Base-by-base conservation (phyloP, 1,140 invertebrate species). In the Arctopsyche grandis region DNA sequence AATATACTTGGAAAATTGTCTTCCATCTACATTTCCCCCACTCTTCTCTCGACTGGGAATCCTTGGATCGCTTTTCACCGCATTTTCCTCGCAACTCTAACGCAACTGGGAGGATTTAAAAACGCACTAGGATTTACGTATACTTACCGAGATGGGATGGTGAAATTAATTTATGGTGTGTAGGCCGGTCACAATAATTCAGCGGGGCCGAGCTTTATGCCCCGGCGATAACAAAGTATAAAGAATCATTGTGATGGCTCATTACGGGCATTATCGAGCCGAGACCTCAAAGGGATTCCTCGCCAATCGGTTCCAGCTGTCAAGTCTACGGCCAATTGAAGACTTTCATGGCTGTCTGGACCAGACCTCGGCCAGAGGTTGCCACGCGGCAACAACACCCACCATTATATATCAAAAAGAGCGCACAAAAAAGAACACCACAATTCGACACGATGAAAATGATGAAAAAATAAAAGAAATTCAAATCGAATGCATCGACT, bases 291-390 rank as follows among this genome's bases (percentile, higher is more conserved):
- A 79, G 69, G 78, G 75, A 82, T 82, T 82, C 78, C 58, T 82
- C 78, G 78, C 75, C 78, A 78, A 82, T 82, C 78, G 78, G 81
- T 82, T 82, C 81, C 81, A 82, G 78, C 77, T 82, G 81, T 82
- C 81, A 82, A 75, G 58, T 75, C 56, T 75, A 69, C 74, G 71
- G 70, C 69, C 77, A 71, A 70, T 73, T 71, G 77, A 60, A 71
- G 46, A 73, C 74, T 76, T 76, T 76, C 74, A 76, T 76, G 74
- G 56, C 74, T 76, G 74, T 76, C 74, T 63, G 74, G 56, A 63
- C 7, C 74, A n/a, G 48, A n/a, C 74, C 56, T 0, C 16, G 56
- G 56, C 52, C 74, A 76, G 74, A 16, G 74, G 38, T 76, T 12
- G 22, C 24, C 73, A 60, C 5, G 26, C 66, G n/a, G n/a, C n/a